Percentiles rank a stretch among this genome's conserved stretches.
Evolutionary conservation across 2,113 vertebrate species (phyloP).

Genomic region (Dipodomys spectabilis): DNA sequence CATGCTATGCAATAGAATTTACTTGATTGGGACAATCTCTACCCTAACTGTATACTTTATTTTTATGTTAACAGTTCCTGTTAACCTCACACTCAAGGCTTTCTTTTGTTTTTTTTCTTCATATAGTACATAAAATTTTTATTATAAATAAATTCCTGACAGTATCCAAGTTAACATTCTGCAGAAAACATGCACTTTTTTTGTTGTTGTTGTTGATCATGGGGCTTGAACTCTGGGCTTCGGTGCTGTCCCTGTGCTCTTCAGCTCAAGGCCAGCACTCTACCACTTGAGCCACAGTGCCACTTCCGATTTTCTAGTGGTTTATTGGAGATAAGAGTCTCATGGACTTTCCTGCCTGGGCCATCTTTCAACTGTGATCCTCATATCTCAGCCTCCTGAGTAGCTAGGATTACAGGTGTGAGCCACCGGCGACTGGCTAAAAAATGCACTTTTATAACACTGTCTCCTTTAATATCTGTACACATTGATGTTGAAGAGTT

Average conservation of each 20-base stretch:
- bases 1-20: neutral
- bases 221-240: too few species aligned
- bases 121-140: neutral
- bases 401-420: too few species aligned
- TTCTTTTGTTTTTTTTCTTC: constrained; percentile 25
- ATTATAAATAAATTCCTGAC: constrained; percentile 5
- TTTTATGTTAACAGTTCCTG: neutral
- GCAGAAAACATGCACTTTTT: constrained; percentile 1
- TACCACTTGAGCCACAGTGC: too few species aligned
- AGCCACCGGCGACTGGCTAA: too few species aligned
- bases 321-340: too few species aligned
- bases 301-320: too few species aligned
- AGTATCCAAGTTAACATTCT: constrained; percentile 31
- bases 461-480: neutral
- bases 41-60: neutral
- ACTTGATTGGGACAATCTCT: neutral
- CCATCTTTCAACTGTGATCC: too few species aligned
- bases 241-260: too few species aligned
- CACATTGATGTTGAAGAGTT: neutral
- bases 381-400: too few species aligned
- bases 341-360: too few species aligned
- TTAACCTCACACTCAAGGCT: neutral
- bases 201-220: neutral
- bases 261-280: too few species aligned
- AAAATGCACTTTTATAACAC: neutral